These are phyloP conservation scores for Helicoverpa armigera DNA, from an alignment of 1,140 invertebrate genomes.

Conservation along the genomic window DNA sequence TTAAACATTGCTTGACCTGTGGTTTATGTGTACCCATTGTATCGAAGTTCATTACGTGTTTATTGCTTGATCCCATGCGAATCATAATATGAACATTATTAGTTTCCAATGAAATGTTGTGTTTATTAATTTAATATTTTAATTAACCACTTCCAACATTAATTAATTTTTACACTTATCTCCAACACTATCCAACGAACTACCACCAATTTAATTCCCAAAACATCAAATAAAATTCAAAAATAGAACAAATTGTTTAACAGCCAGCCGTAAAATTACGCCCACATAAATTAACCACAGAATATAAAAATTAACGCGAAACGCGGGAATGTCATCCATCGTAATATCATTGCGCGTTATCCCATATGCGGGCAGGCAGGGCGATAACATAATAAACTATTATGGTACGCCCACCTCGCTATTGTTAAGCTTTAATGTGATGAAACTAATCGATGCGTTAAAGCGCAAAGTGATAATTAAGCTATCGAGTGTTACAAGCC, in stretches of 20 bases:
- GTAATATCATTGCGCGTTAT: constrained; percentile 53
- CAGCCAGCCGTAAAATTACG: constrained; percentile 51
- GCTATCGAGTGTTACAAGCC: constrained; percentile 18
- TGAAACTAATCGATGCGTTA: constrained; percentile 60
- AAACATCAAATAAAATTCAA: constrained; percentile 33
- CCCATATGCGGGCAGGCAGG: constrained; percentile 64
- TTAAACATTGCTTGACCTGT: constrained; percentile 11
- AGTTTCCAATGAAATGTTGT: neutral
- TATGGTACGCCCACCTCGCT: constrained; percentile 59
- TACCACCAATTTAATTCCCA: constrained; percentile 11
- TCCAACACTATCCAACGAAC: constrained; percentile 2
- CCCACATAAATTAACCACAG: constrained; percentile 50
- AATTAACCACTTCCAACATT: no score
- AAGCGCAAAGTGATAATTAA: constrained; percentile 41
- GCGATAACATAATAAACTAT: constrained; percentile 66
- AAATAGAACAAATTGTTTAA: constrained; percentile 47
- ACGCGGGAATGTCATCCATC: constrained; percentile 46
- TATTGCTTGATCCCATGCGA: neutral
- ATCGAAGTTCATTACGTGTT: neutral
- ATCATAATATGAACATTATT: neutral
- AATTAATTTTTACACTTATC: constrained; percentile 1
- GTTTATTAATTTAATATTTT: neutral
- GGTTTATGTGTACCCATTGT: constrained; percentile 14
- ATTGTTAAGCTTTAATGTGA: constrained; percentile 60
- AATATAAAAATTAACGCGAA: constrained; percentile 51